Conservation (phyloP, 2,113 vertebrate species). For the Pomatostomus ruficeps region DNA sequence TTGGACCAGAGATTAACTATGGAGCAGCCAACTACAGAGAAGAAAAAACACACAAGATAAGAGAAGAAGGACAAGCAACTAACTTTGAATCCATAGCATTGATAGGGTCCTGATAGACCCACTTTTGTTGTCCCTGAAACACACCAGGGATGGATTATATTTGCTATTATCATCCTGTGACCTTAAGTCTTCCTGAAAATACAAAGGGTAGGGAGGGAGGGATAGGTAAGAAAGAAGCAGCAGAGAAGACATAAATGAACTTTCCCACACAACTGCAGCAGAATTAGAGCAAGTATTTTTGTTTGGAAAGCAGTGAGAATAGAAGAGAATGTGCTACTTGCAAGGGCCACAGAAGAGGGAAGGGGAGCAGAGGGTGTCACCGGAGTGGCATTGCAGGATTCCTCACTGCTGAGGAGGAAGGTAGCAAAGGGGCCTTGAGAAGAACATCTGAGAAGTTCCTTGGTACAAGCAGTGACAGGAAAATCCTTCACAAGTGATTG, state of each 20-base stretch:
- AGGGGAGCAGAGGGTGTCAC: not conserved
- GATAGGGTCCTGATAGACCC: not conserved
- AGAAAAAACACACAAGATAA: not conserved
- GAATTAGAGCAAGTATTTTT: not conserved
- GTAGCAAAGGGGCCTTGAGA: not conserved
- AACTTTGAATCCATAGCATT: not conserved
- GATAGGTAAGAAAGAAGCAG: not conserved
- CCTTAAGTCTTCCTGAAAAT: not conserved
- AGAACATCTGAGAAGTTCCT: not conserved
- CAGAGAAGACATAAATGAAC: not conserved
- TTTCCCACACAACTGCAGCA: not conserved
- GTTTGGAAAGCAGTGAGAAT: not conserved
- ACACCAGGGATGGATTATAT: not conserved
- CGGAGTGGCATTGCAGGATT: not conserved
- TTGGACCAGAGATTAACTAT: not conserved
- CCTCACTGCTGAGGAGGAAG: not conserved
- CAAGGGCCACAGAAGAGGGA: not conserved
- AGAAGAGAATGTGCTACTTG: not conserved
- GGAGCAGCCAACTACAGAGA: not conserved
- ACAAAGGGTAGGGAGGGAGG: accelerated
- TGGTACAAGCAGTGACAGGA: not conserved
- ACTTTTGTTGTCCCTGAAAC: not conserved
- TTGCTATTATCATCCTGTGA: not conserved
- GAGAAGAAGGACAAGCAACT: not conserved
- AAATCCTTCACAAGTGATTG: not conserved